Base-by-base conservation (phyloP, 2,888 invertebrate species). In the Polymixis lichenea region DNA sequence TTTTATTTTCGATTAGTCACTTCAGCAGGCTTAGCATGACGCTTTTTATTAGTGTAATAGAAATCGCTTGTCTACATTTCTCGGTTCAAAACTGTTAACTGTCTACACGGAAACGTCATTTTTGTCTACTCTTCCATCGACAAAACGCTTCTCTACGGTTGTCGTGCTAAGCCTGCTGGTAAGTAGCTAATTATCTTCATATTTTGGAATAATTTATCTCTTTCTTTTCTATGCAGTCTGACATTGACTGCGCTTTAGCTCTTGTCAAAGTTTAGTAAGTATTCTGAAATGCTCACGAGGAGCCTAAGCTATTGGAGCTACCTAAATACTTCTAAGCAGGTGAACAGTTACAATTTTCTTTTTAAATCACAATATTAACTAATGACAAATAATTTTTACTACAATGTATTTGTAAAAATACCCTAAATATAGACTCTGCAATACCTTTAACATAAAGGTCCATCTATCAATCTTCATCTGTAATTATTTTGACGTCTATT, bases 401-500 rank as follows among this genome's bases (percentile, higher is more conserved):
- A 51, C 28, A 55, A 49, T 60, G 22, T 60, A 75, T 67, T 46
- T 65, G 38, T 62, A 9, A n/a, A n/a, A 43, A 56, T 56, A 80
- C 25, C 85, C 60, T 71, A 68, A 62, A 28, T 49, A 71, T 25
- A 69, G 32, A 25, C 28, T 68, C 19, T 78, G n/a, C 69, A 69
- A 80, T 82, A 84, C 78, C 81, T 81, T 78, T 60, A 70, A 75
- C 62, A 61, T 28, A 71, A 74, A 70, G 46, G 53, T 76, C 68
- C 78, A 69, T 65, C n/a, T 69, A 69, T 90, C 82, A 87, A 86
- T 92, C 91, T 85, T 95, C 92, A 89, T 87, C 88, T 91, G 92
- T 94, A 86, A 95, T 92, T 90, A 96, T 95, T 91, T 90, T 85
- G 84, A 96, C 84, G 78, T 93, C 88, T 90, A 95, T 94, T 88